A percentile compares a stretch with the other conserved stretches of the same genome.
Evolutionary conservation across 2,888 invertebrate genomes (phyloP).

Genomic region (Nudaria mundana): DNA sequence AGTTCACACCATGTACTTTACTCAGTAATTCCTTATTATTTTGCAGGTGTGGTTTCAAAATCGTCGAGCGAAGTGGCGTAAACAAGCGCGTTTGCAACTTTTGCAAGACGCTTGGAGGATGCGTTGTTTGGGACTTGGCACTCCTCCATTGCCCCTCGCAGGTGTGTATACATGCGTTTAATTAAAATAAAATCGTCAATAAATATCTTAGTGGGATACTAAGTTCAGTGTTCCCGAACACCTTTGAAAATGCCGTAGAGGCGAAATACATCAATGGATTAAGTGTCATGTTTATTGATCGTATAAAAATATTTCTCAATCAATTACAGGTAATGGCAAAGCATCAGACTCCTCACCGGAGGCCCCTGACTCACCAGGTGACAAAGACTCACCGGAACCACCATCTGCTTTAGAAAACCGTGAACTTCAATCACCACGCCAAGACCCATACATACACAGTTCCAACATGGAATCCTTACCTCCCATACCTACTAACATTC

Average conservation of each 20-base stretch:
- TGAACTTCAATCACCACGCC: conserved; percentile 61
- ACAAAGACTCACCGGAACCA: conserved; percentile 67
- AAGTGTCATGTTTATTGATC: too few species aligned
- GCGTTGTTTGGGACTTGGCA: conserved; percentile 89
- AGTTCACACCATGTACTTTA: too few species aligned
- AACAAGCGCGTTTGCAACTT: conserved; percentile 91
- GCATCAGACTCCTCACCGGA: conserved; percentile 72
- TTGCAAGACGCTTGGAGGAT: conserved; percentile 95
- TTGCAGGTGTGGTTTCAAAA: conserved; percentile 95
- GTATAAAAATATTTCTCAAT: conserved; percentile 13
- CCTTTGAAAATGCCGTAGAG: too few species aligned
- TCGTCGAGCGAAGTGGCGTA: conserved; percentile 94
- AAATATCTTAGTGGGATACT: too few species aligned
- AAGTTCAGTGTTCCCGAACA: too few species aligned
- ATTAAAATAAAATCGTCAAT: too few species aligned
- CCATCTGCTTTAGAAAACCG: conserved; percentile 48
- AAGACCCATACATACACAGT: conserved; percentile 60
- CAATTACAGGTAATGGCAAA: conserved; percentile 66
- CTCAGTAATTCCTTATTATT: not conserved
- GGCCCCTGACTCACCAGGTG: conserved; percentile 63
- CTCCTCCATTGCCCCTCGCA: conserved; percentile 80
- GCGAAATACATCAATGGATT: too few species aligned
- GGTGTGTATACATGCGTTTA: conserved; percentile 49
- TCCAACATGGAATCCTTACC: conserved; percentile 49
- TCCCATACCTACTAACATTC: conserved; percentile 38